A percentile compares a stretch with the other conserved stretches of the same genome.
Evolutionary conservation across 92 coral and sea anemone species (phyloP).

Genomic region (Montipora capitata): DNA sequence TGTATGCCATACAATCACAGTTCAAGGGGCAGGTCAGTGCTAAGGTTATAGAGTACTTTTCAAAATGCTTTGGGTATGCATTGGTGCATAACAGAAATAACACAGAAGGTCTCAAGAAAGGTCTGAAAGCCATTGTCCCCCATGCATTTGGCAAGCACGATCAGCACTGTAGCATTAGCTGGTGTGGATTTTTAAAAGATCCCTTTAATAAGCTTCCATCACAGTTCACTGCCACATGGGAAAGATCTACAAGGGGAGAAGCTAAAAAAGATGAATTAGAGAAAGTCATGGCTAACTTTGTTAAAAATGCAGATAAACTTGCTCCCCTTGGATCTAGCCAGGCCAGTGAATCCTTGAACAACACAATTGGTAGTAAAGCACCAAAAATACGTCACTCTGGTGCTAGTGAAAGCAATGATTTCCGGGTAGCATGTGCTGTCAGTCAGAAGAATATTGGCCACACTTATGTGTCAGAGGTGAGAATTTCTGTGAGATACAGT

Average conservation of each 20-base stretch:
- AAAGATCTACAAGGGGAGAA: no score
- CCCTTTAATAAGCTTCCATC: no score
- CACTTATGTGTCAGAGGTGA: no score
- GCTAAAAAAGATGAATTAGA: conserved; percentile 11
- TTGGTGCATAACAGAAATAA: conserved; percentile 42
- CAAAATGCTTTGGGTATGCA: conserved; percentile 57
- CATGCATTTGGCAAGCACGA: conserved; percentile 43
- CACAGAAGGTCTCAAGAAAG: conserved; percentile 19
- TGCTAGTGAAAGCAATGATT: neutral
- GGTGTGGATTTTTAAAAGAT: no score
- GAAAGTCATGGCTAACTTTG: conserved; percentile 22
- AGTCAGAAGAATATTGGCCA: no score
- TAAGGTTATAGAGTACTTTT: conserved; percentile 29
- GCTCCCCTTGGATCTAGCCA: conserved; percentile 64
- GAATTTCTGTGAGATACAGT: no score
- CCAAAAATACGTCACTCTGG: no score
- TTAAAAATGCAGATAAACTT: conserved; percentile 35
- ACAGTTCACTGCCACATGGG: neutral
- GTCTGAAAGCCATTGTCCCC: no score
- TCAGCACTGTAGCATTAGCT: no score
- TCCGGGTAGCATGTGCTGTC: conserved; percentile 33
- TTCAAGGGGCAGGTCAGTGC: conserved; percentile 42
- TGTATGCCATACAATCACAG: no score
- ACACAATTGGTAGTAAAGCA: no score
- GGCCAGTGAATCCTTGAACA: conserved; percentile 44